Base-by-base conservation (phyloP, 1,140 invertebrate genomes). In the Notospermus geniculatus region DNA sequence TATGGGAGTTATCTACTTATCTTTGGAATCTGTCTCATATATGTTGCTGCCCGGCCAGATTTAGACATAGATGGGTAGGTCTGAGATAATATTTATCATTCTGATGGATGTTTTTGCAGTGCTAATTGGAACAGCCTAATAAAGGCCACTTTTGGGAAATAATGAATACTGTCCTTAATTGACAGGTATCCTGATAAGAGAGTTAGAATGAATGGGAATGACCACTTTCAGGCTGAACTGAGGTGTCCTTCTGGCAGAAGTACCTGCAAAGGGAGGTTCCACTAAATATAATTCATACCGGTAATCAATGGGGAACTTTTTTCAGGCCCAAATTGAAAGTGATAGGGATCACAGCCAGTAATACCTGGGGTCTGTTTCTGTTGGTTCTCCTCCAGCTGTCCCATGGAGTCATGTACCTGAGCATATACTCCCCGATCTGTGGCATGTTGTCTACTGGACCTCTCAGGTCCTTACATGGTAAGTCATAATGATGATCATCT, bases 361-460 rank as follows among this genome's bases (percentile, higher is more conserved):
- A 99, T 74, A 99, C 97, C 0, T 99, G 97, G 97, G 97, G 97
- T 60, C 83, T 99, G 32, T 97, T 98, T 79, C 84, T 99, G 25
- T 83, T 99, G 19, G 92, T 99, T 30, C 81, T 98, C 23, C 83
- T 99, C 54, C 84, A n/a, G 84, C 87, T 69, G 84, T 88, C 67
- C 95, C 97, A 2, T 91, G 90, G 86, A 94, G 91, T 67, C 89
- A 88, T 83, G 89, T 98, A 1, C 88, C 90, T 17, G 88, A 91
- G 63, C 81, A 86, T 63, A 88, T 97, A 2, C 88, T 98, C 67
- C 89, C 90, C 28, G 90, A 92, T 78, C 83, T 99, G 19, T 99
- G 97, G 97, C 86, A 93, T 69, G 88, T 99, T 43, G 94, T 99
- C 2, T 99, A 99, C 78, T 99, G 97, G 97, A 95, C 91, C 9